Evolutionary conservation across 2,888 invertebrate genomes (phyloP), one percentile per base, ranked within the genome.

Genomic region (Agrochola lota): DNA sequence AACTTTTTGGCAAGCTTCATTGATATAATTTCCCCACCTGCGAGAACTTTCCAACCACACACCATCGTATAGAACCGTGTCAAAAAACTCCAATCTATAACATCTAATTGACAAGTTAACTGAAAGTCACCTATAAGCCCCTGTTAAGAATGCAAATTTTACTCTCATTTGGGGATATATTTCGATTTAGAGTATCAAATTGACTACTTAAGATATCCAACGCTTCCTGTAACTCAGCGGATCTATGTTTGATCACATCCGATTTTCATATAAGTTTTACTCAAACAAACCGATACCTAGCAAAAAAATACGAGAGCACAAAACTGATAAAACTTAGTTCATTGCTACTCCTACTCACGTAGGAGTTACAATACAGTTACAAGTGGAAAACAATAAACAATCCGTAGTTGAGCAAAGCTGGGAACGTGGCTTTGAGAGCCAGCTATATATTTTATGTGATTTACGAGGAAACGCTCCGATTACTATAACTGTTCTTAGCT

Each of bases 361-460:
- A 62, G 30, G n/a, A 85, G 81, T 85, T 80, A 60, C 73, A 73
- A 57, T 62, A 71, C 74, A 75, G 88, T 87, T 73, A 78, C 63
- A 71, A 70, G 62, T 77, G 68, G 84, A 75, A 81, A 88, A 86
- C 86, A 83, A 86, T 81, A 81, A 79, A 83, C 74, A 79, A 79
- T 57, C 55, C 40, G 74, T 73, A 79, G 74, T 71, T 60, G 71
- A 86, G 63, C 71, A 73, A 66, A 71, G 35, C 68, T 60, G 23
- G 52, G 63, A 72, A 79, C 59, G 74, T 78, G 68, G 80, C 52
- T 73, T 77, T 68, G 67, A 77, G 15, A 77, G 67, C 60, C 17
- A 71, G 43, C 67, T n/a, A 60, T 68, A 71, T 69, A 71, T 40
- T 84, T 40, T 64, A 49, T 63, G 20, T 64, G 60, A 78, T 85